Evolutionary conservation across 2,113 vertebrate species (phyloP).

Genomic region (Centropus bengalensis): DNA sequence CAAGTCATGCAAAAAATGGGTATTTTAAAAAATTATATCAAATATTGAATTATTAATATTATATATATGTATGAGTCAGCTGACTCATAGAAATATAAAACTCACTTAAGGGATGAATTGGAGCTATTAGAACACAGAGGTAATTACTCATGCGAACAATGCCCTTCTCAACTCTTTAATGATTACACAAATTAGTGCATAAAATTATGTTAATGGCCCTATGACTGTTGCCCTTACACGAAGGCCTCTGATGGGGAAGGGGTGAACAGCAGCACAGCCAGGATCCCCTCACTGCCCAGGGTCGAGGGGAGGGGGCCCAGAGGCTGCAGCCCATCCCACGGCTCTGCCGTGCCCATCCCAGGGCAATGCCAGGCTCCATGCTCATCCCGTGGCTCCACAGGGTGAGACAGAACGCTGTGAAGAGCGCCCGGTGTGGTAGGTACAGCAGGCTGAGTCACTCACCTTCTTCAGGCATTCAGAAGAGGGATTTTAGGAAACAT

Average conservation of each 20-base stretch:
- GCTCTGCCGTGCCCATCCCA: background rate
- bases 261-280: background rate
- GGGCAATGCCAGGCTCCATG: background rate
- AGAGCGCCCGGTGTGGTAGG: fast-evolving
- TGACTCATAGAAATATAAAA: conserved; percentile 13
- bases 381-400: background rate
- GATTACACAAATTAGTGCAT: conserved; percentile 66
- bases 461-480: fast-evolving
- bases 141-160: conserved; percentile 63
- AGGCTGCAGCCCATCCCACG: background rate
- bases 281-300: background rate
- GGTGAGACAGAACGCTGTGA: fast-evolving
- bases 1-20: background rate
- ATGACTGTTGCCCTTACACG: background rate
- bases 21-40: background rate
- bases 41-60: no score
- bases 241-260: background rate
- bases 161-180: conserved; percentile 44
- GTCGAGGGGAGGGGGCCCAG: fast-evolving
- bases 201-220: conserved; percentile 31
- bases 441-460: background rate
- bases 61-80: background rate
- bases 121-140: conserved; percentile 38
- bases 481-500: background rate
- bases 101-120: conserved; percentile 20